A percentile compares a stretch with the other conserved stretches of the same genome.
These are phyloP conservation scores for Microctonus hyperodae DNA, from an alignment of 2,888 invertebrate genomes.

Conservation along the genomic window DNA sequence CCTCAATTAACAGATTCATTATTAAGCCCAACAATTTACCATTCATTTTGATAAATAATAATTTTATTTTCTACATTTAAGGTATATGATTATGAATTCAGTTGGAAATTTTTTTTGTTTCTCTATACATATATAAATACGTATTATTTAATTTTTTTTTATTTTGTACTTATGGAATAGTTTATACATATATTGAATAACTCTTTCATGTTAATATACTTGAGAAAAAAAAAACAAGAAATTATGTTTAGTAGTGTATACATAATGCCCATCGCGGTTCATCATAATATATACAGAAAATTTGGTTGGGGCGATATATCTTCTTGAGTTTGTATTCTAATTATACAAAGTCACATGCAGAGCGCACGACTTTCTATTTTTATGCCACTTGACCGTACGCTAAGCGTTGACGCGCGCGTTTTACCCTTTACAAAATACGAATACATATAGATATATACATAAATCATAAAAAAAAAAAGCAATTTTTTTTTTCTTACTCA, in stretches of 20 bases:
- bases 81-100: too few relatives aligned
- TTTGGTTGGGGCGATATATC: constrained; percentile 30
- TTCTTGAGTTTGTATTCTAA: constrained; percentile 56
- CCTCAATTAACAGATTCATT: background rate
- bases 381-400: constrained; percentile 57
- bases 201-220: background rate
- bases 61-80: too few relatives aligned
- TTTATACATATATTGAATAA: background rate
- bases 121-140: too few relatives aligned
- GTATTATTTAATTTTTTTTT: background rate
- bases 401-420: constrained; percentile 48
- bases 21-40: background rate
- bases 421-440: constrained; percentile 29
- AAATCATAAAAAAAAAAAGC: constrained; percentile 26
- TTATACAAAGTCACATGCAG: constrained; percentile 62
- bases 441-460: constrained; percentile 23
- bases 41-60: background rate
- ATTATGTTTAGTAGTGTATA: constrained; percentile 5
- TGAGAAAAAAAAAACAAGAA: background rate
- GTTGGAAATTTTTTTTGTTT: too few relatives aligned
- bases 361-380: constrained; percentile 60
- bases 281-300: constrained; percentile 17
- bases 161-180: background rate
- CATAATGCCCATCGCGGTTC: constrained; percentile 13
- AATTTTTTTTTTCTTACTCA: constrained; percentile 19